Conservation (phyloP, 2,113 vertebrate species). For the Pithys albifrons region DNA sequence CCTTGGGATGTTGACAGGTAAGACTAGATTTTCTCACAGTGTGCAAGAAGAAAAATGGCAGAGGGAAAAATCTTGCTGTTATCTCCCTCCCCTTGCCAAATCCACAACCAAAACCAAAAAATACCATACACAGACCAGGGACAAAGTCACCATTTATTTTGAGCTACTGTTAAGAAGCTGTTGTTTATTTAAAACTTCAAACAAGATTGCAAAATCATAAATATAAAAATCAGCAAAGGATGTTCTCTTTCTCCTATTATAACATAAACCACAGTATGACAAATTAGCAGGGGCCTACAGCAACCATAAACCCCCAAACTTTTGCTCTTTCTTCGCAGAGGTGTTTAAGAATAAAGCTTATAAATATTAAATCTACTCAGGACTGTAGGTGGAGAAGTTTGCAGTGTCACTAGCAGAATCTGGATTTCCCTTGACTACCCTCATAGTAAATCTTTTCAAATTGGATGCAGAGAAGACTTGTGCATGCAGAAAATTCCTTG, state of each 20-base stretch:
- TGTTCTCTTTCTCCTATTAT: background rate
- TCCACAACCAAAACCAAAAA: background rate
- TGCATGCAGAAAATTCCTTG: background rate
- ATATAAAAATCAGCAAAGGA: background rate
- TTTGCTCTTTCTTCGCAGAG: conserved; percentile 21
- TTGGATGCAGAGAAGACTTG: background rate
- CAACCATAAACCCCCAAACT: background rate
- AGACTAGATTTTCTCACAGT: background rate
- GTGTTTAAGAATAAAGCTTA: conserved; percentile 29
- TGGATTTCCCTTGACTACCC: background rate
- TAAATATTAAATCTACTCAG: background rate
- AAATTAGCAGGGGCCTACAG: conserved; percentile 19
- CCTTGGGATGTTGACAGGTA: background rate
- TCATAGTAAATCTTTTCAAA: background rate
- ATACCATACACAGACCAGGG: background rate
- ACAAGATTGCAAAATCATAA: conserved; percentile 34
- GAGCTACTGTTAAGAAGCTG: conserved; percentile 39
- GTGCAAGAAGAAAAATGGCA: background rate
- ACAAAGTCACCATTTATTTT: conserved; percentile 26
- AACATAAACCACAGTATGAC: conserved; percentile 1
- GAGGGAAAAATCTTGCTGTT: background rate
- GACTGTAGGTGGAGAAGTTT: background rate
- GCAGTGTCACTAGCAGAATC: background rate
- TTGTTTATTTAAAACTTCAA: conserved; percentile 37
- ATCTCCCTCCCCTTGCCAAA: background rate